These are phyloP conservation scores for Rhinoderma darwinii DNA, from an alignment of 2,113 vertebrate species.

Conservation along the genomic window DNA sequence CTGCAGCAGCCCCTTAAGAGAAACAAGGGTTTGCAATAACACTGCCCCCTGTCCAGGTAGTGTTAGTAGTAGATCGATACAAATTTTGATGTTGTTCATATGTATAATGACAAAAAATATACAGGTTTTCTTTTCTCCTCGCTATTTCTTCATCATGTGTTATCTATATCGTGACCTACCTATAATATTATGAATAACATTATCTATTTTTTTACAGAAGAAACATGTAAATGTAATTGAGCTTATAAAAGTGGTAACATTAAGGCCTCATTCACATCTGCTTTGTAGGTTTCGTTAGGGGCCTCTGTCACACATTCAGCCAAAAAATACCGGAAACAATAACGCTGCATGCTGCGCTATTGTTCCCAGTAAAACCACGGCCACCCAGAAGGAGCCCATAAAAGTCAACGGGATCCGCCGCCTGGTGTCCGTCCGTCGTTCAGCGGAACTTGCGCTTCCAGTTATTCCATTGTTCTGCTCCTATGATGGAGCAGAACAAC, in stretches of 20 bases:
- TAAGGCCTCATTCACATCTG: too few relatives aligned
- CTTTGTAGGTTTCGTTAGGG: too few relatives aligned
- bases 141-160: constrained; percentile 45
- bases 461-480: too few relatives aligned
- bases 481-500: too few relatives aligned
- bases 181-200: not conserved
- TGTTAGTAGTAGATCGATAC: constrained; percentile 93
- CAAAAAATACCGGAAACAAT: too few relatives aligned
- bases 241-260: not conserved
- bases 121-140: constrained; percentile 54
- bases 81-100: constrained; percentile 81
- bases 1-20: constrained; percentile 99
- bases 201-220: not conserved
- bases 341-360: too few relatives aligned
- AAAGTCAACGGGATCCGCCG: too few relatives aligned
- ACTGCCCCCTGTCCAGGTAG: constrained; percentile 99
- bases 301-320: too few relatives aligned
- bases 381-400: too few relatives aligned
- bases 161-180: not conserved
- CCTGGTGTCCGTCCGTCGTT: too few relatives aligned
- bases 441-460: too few relatives aligned
- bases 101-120: constrained; percentile 75
- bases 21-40: constrained; percentile 99
- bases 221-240: not conserved
- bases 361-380: too few relatives aligned